phyloP scores from a whole-genome alignment of 30 jellyfish, hydroid and myxozoan species.

The Catostylus mosaicus region DNA sequence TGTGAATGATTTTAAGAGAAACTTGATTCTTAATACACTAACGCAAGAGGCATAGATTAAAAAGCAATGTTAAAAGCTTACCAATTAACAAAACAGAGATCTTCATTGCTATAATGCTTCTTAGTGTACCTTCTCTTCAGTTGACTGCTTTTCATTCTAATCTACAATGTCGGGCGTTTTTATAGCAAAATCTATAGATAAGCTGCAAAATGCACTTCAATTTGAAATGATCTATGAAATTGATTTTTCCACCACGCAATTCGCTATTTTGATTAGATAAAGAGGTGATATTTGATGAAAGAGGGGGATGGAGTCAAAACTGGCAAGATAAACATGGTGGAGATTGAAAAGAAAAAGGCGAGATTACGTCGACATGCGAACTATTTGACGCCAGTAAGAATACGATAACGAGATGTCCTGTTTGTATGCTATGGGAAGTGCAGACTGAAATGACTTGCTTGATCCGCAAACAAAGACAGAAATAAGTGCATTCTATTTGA shows the following conservation, averaged over 20 bases:
- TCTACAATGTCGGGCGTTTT: not conserved
- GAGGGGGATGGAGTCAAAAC: not conserved
- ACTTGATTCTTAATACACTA: no score
- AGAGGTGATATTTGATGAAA: slow-evolving; percentile 11
- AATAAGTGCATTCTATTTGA: not conserved
- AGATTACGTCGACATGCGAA: not conserved
- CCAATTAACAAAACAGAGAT: not conserved
- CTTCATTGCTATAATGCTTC: not conserved
- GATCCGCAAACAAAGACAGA: not conserved
- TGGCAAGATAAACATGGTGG: not conserved
- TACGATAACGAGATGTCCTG: not conserved
- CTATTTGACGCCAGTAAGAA: not conserved
- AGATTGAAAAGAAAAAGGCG: not conserved
- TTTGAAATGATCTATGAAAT: not conserved
- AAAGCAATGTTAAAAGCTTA: not conserved
- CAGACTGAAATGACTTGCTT: not conserved
- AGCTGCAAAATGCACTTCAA: not conserved
- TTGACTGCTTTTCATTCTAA: not conserved
- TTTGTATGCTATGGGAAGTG: not conserved
- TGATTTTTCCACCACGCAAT: not conserved
- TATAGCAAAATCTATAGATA: not conserved
- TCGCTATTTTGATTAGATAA: slow-evolving; percentile 1
- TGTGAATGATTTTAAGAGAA: no score
- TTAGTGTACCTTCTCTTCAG: not conserved
- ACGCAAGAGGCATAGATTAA: no score